phyloP scores from a whole-genome alignment of 2,113 vertebrate genomes.

The Spermophilus dauricus region DNA sequence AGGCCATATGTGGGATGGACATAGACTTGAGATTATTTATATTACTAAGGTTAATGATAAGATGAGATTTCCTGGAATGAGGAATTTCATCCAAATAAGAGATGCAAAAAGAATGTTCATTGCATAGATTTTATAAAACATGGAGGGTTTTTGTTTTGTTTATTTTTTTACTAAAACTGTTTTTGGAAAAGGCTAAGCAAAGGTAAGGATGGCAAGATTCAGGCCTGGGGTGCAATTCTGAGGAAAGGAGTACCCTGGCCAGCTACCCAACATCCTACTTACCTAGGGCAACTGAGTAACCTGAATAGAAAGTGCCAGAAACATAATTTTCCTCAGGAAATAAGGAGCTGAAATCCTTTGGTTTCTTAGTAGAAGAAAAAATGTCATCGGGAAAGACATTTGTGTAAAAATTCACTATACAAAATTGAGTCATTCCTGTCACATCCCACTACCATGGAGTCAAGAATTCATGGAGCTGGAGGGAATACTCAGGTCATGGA shows the following conservation, averaged over 20 bases:
- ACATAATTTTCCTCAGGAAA: background rate
- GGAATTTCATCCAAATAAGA: background rate
- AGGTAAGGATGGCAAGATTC: background rate
- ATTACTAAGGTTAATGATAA: background rate
- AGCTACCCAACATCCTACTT: rapidly evolving
- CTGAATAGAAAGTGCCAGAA: background rate
- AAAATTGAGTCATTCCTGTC: background rate
- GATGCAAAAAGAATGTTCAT: rapidly evolving
- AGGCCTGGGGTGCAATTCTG: background rate
- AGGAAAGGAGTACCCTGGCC: rapidly evolving
- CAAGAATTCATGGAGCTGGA: background rate
- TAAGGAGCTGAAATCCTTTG: background rate
- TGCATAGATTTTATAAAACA: background rate
- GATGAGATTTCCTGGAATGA: background rate
- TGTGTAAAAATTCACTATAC: background rate
- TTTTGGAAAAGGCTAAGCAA: background rate
- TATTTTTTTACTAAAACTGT: background rate
- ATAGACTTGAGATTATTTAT: background rate
- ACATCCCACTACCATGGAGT: background rate
- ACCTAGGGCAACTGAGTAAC: rapidly evolving
- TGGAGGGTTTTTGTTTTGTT: no score
- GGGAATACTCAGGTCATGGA: background rate
- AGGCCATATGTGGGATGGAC: background rate
- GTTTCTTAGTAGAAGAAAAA: background rate
- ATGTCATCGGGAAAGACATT: background rate